Conservation (phyloP, 2,888 invertebrate species). For the Stenichneumon culpator region DNA sequence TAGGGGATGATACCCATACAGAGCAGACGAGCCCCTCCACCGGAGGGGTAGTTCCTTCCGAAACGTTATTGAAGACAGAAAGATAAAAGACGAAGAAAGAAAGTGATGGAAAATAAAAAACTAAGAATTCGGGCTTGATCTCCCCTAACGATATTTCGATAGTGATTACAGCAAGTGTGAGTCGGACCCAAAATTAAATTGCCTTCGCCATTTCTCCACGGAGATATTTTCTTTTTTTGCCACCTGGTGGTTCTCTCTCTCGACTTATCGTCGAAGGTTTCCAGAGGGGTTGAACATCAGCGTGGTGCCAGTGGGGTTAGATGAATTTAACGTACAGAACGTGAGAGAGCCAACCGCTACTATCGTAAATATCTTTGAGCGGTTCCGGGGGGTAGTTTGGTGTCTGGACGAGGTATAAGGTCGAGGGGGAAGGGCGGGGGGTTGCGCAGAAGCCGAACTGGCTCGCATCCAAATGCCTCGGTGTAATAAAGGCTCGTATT, state of each 20-base stretch:
- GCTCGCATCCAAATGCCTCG: constrained; percentile 75
- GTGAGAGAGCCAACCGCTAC: constrained; percentile 59
- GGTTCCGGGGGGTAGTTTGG: constrained; percentile 47
- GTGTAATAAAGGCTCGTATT: constrained; percentile 74
- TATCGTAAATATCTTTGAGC: constrained; percentile 70
- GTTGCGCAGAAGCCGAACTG: constrained; percentile 64
- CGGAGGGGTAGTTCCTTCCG: constrained; percentile 9
- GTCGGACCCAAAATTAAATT: constrained; percentile 60
- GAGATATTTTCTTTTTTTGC: constrained; percentile 36
- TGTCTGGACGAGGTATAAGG: constrained; percentile 15
- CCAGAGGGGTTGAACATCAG: constrained; percentile 21
- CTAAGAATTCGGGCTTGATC: constrained; percentile 15
- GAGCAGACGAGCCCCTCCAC: background rate
- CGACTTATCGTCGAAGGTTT: constrained; percentile 40
- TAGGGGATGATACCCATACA: constrained; percentile 6
- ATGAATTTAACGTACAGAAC: constrained; percentile 54
- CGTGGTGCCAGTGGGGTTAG: constrained; percentile 29
- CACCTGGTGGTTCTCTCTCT: constrained; percentile 50
- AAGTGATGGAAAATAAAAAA: constrained; percentile 21
- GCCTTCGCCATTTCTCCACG: constrained; percentile 44
- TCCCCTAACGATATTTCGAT: constrained; percentile 59
- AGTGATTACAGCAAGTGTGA: constrained; percentile 23
- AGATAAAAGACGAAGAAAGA: background rate
- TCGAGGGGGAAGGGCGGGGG: constrained; percentile 16
- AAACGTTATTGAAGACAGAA: constrained; percentile 28